A percentile compares a stretch with the other conserved stretches of the same genome.
Evolutionary conservation across 2,113 vertebrate genomes (phyloP).

Genomic region (Muscicapa adusta): DNA sequence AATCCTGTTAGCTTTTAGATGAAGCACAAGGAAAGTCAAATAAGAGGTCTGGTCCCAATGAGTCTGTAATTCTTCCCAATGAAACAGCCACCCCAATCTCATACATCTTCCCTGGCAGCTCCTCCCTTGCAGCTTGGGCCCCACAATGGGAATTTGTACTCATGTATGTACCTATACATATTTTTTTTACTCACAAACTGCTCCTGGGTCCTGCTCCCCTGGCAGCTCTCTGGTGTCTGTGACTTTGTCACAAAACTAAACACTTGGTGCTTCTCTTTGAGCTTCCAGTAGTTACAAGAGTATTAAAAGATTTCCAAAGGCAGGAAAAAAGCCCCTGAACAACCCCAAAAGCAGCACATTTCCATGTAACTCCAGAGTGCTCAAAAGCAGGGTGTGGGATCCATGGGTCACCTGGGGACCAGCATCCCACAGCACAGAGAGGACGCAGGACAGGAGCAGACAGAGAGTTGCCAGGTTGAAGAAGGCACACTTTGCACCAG

Average conservation of each 20-base stretch:
- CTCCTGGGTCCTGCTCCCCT: background rate
- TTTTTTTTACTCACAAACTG: background rate
- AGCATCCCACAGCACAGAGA: background rate
- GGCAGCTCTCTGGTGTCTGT: background rate
- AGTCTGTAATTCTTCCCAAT: background rate
- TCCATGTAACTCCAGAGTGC: accelerated
- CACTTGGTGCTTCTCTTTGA: background rate
- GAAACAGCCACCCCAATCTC: background rate
- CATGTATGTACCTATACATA: background rate
- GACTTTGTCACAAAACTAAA: background rate
- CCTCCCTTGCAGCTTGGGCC: background rate
- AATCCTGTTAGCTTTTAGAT: background rate
- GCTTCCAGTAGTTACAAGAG: background rate
- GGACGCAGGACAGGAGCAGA: background rate
- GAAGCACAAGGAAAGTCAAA: background rate
- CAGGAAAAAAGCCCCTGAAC: background rate
- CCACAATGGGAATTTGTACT: background rate
- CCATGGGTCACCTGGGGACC: accelerated
- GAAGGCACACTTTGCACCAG: background rate
- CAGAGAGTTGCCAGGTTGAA: background rate
- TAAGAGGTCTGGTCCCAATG: background rate
- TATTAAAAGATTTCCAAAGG: background rate
- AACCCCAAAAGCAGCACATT: background rate
- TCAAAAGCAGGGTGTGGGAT: background rate
- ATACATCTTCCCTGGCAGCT: background rate